phyloP scores from a whole-genome alignment of 2,888 invertebrate genomes.

The Netelia inedita region DNA sequence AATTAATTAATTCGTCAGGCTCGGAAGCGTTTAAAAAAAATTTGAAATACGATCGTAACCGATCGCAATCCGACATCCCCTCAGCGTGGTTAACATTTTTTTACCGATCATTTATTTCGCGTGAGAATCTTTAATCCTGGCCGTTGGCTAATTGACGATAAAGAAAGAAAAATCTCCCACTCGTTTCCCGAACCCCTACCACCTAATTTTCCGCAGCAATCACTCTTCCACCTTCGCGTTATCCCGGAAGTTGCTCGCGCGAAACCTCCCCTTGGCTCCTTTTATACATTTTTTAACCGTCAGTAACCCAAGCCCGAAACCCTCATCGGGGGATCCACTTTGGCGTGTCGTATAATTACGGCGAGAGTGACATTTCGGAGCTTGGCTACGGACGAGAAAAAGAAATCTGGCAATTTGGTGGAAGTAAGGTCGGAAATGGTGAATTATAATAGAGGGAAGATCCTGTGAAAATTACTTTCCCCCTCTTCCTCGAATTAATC shows the following conservation, averaged over 20 bases:
- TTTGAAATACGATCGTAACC: not conserved
- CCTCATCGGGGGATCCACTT: constrained; percentile 1
- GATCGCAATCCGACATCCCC: not conserved
- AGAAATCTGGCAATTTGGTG: constrained; percentile 28
- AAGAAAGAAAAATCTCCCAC: constrained; percentile 4
- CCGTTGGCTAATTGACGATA: constrained; percentile 37
- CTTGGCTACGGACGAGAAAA: constrained; percentile 13
- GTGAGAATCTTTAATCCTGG: constrained; percentile 7
- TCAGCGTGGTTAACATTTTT: not conserved
- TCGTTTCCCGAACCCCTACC: not conserved
- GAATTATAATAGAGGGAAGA: constrained; percentile 13
- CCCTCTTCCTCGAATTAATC: not conserved
- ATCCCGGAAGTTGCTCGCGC: constrained; percentile 15
- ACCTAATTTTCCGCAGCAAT: constrained; percentile 33
- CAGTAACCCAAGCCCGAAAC: constrained; percentile 5
- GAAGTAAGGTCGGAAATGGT: not conserved
- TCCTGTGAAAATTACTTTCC: not conserved
- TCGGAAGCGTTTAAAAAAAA: too few relatives aligned
- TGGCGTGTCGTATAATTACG: constrained; percentile 30
- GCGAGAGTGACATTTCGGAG: constrained; percentile 30
- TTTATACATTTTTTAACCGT: constrained; percentile 19
- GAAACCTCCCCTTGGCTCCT: not conserved
- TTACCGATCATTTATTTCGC: not conserved
- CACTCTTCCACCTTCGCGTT: constrained; percentile 43
- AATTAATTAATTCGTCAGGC: too few relatives aligned